Evolutionary conservation across 2,797 vertebrate species (phyloP).

Genomic region (Holocentrus rufus): DNA sequence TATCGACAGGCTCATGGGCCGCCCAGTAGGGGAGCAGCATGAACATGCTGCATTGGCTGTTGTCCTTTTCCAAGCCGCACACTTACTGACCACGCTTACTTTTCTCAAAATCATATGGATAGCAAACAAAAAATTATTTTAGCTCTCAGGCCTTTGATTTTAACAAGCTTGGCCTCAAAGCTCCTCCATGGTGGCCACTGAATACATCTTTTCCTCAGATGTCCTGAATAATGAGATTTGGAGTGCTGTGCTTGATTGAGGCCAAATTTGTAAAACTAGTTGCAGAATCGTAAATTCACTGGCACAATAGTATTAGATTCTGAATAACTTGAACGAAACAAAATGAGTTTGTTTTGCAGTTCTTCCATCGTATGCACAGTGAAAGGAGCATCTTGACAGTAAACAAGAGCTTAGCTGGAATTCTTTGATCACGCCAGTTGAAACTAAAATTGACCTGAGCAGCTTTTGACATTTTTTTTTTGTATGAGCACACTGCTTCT

Average conservation of each 20-base stretch:
- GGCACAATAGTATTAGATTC: slow-evolving; percentile 47
- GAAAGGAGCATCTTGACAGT: slow-evolving; percentile 51
- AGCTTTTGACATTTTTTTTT: slow-evolving; percentile 72
- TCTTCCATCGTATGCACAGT: slow-evolving; percentile 52
- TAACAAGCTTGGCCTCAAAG: slow-evolving; percentile 85
- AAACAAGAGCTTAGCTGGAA: slow-evolving; percentile 76
- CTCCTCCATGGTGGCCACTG: slow-evolving; percentile 82
- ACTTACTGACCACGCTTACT: slow-evolving; percentile 74
- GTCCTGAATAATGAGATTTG: slow-evolving; percentile 88
- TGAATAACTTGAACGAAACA: slow-evolving; percentile 55
- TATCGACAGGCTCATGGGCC: slow-evolving; percentile 83
- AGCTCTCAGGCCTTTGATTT: slow-evolving; percentile 86
- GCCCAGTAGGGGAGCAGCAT: slow-evolving; percentile 81
- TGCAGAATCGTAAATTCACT: slow-evolving; percentile 24
- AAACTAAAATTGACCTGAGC: slow-evolving; percentile 82
- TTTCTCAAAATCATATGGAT: slow-evolving; percentile 73
- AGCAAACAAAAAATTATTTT: slow-evolving; percentile 71
- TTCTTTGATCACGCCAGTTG: slow-evolving; percentile 83
- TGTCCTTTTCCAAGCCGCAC: slow-evolving; percentile 82
- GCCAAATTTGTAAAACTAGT: slow-evolving; percentile 68
- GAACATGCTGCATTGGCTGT: slow-evolving; percentile 80
- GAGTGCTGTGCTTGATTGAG: slow-evolving; percentile 82
- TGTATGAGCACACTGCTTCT: slow-evolving; percentile 59
- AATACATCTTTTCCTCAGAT: slow-evolving; percentile 84
- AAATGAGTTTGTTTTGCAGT: slow-evolving; percentile 72